Percentiles rank a stretch among this genome's conserved stretches.
phyloP scores from a whole-genome alignment of 2,888 invertebrate genomes.

The Chydorus sphaericus region DNA sequence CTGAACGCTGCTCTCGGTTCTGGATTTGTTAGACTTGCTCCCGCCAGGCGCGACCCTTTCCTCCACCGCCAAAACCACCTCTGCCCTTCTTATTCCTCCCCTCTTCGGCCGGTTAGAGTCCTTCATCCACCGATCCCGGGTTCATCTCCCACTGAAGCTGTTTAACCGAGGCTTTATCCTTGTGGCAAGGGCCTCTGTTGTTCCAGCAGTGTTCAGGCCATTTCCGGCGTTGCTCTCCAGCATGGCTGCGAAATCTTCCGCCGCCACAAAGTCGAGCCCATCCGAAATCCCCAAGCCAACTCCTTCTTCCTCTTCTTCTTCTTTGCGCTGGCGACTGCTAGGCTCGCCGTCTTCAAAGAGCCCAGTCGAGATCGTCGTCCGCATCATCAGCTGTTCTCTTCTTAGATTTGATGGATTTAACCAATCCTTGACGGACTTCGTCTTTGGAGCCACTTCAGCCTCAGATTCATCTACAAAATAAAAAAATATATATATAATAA shows the following conservation, averaged over 20 bases:
- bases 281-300: slow-evolving; percentile 18
- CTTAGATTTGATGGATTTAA: slow-evolving; percentile 10
- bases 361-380: slow-evolving; percentile 15
- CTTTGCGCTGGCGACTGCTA: slow-evolving; percentile 26
- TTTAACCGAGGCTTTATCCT: slow-evolving; percentile 28
- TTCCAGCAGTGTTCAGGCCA: slow-evolving; percentile 48
- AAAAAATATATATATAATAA: neutral
- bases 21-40: too few relatives aligned
- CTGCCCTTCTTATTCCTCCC: neutral
- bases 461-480: slow-evolving; percentile 22
- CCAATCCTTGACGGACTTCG: too few relatives aligned
- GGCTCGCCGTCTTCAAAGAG: slow-evolving; percentile 33
- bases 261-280: slow-evolving; percentile 53
- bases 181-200: slow-evolving; percentile 28
- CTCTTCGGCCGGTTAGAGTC: slow-evolving; percentile 1
- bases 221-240: slow-evolving; percentile 59
- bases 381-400: slow-evolving; percentile 11
- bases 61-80: too few relatives aligned
- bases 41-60: too few relatives aligned
- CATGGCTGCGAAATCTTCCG: slow-evolving; percentile 75
- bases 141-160: slow-evolving; percentile 29
- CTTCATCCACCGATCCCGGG: slow-evolving; percentile 25
- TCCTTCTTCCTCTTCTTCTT: slow-evolving; percentile 17
- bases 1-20: too few relatives aligned
- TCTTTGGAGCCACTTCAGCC: slow-evolving; percentile 4